Conservation (phyloP, 2,113 vertebrate genomes). For the Gymnocephalus cernua region DNA sequence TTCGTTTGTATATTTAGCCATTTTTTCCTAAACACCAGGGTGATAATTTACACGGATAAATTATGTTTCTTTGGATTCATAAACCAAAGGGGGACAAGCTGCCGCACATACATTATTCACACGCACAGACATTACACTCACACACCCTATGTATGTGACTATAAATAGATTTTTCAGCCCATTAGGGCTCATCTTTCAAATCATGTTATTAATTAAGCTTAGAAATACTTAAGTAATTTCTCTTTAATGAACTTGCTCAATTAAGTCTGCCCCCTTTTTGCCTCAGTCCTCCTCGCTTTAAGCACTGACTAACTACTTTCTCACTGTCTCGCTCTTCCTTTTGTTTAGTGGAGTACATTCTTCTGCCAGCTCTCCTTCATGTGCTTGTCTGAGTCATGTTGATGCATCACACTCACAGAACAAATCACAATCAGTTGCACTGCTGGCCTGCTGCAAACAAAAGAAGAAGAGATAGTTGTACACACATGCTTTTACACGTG, state of each 20-base stretch:
- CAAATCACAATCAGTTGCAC: conserved; percentile 15
- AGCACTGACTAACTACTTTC: conserved; percentile 2
- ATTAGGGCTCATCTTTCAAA: conserved; percentile 72
- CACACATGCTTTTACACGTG: neutral
- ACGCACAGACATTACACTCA: conserved; percentile 4
- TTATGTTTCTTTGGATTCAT: conserved; percentile 37
- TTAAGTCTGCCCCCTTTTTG: conserved; percentile 61
- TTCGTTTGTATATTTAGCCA: conserved; percentile 58
- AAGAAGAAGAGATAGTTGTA: neutral
- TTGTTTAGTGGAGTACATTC: neutral
- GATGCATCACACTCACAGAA: conserved; percentile 25
- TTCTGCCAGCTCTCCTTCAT: conserved; percentile 3
- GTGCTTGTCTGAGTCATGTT: conserved; percentile 10
- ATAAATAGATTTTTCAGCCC: conserved; percentile 56
- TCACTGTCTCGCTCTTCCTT: conserved; percentile 9
- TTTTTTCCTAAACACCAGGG: conserved; percentile 4
- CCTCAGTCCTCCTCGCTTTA: conserved; percentile 52
- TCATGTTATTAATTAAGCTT: conserved; percentile 69
- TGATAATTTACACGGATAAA: conserved; percentile 52
- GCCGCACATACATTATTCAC: conserved; percentile 25
- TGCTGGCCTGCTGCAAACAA: conserved; percentile 7
- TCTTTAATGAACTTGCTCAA: conserved; percentile 73
- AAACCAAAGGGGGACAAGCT: conserved; percentile 37
- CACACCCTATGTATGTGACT: conserved; percentile 23
- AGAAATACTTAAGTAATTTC: conserved; percentile 65